Evolutionary conservation across 2,888 invertebrate species (phyloP), one percentile per base, ranked within the genome.

Genomic region (Aplocera efformata): DNA sequence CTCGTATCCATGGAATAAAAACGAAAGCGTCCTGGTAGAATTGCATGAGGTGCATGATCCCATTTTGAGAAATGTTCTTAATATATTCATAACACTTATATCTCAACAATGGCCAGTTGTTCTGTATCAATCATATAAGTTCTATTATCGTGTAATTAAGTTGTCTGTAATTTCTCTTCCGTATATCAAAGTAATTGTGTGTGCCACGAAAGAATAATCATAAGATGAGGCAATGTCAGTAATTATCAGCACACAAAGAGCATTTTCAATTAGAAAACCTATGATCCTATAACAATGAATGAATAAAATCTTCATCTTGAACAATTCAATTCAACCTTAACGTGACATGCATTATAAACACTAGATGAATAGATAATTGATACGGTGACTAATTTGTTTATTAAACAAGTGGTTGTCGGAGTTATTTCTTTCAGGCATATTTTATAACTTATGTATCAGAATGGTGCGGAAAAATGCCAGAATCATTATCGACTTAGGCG

Each of bases 211-310:
- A 1, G 28, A 30, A 25, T 8, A 6, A 23, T 22, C 22, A 26
- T 26, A 6, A 25, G 20, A 50, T 47, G 40, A 41, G 32, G 11
- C 9, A 30, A 25, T 23, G 23, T 21, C 27, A 9, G 35, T 48
- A 27, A 48, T 49, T 45, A 42, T 26, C 31, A 24, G 28, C 37
- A 33, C 37, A 47, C 40, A 48, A 51, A 42, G 38, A 51, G 21
- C 30, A 38, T 46, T 34, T 45, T 44, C 25, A 41, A 48, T 44
- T 40, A 39, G 33, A 46, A 47, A 22, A 22, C 35, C 23, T 13
- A 43, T 35, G 47, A 48, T 48, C 28, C 13, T 13, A 43, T 35
- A 48, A 48, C 48, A 56, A 49, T 56, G 47, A 46, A 32, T 43
- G 26, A 35, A 40, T 43, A 36, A 43, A 40, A 27, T 44, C 43